Evolutionary conservation across 2,888 invertebrate species (phyloP).

Genomic region (Troilus luridus): DNA sequence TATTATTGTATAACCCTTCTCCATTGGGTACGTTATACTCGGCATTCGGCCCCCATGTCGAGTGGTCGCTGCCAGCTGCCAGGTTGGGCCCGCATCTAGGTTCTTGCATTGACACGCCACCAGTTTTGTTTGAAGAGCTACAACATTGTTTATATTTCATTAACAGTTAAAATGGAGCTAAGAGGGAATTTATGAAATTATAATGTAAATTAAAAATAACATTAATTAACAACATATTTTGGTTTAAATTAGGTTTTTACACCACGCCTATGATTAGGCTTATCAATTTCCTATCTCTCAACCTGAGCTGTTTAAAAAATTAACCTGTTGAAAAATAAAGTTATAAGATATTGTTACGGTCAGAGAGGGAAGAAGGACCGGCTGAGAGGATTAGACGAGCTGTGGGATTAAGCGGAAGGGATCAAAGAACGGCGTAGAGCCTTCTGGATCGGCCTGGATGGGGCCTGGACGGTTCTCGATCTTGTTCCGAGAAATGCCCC

Average conservation of each 20-base stretch:
- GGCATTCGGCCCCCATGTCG: slow-evolving; percentile 15
- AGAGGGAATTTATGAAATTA: background rate
- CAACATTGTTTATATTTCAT: slow-evolving; percentile 7
- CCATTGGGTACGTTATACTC: background rate
- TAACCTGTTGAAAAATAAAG: no score
- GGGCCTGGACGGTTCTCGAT: no score
- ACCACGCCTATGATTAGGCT: background rate
- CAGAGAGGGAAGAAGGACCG: no score
- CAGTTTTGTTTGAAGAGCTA: background rate
- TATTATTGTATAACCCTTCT: background rate
- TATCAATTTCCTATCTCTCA: background rate
- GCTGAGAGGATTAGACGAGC: no score
- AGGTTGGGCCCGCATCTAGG: background rate
- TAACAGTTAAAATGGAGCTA: background rate
- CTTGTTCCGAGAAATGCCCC: no score
- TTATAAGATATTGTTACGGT: no score
- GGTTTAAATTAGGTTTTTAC: background rate
- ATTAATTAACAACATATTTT: background rate
- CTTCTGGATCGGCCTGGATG: no score
- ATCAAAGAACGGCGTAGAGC: no score
- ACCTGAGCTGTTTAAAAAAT: no score
- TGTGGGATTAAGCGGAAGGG: no score
- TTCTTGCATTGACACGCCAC: background rate
- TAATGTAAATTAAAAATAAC: background rate
- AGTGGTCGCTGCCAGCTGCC: slow-evolving; percentile 17